phyloP scores from a whole-genome alignment of 2,888 invertebrate species.

The Nephrotoma appendiculata region DNA sequence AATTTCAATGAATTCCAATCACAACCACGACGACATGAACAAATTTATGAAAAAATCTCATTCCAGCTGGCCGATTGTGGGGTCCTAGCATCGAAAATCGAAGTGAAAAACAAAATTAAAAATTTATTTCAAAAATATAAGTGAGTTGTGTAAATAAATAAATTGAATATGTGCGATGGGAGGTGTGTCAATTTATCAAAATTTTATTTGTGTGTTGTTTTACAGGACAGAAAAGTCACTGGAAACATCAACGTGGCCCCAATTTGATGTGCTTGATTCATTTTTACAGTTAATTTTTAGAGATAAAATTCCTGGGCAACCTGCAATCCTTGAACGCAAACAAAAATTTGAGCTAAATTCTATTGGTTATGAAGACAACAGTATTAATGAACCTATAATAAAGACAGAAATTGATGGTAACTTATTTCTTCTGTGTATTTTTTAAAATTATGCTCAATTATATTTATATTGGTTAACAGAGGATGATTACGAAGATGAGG shows the following conservation, averaged over 20 bases:
- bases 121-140: neutral
- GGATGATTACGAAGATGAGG: neutral
- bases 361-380: neutral
- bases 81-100: neutral
- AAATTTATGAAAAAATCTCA: neutral
- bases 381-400: neutral
- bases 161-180: neutral
- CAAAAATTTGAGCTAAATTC: neutral
- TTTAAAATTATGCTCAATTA: neutral
- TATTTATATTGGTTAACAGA: neutral
- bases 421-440: neutral
- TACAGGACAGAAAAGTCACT: neutral
- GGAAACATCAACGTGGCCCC: neutral
- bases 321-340: neutral
- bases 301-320: neutral
- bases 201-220: neutral
- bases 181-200: neutral
- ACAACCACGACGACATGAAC: neutral
- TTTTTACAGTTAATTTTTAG: neutral
- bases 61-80: neutral
- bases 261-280: neutral
- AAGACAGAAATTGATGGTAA: neutral
- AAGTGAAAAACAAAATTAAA: neutral
- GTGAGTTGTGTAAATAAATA: neutral
- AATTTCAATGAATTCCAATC: neutral